Evolutionary conservation across 2,113 vertebrate species (phyloP).

Genomic region (Thryonomys swinderianus): DNA sequence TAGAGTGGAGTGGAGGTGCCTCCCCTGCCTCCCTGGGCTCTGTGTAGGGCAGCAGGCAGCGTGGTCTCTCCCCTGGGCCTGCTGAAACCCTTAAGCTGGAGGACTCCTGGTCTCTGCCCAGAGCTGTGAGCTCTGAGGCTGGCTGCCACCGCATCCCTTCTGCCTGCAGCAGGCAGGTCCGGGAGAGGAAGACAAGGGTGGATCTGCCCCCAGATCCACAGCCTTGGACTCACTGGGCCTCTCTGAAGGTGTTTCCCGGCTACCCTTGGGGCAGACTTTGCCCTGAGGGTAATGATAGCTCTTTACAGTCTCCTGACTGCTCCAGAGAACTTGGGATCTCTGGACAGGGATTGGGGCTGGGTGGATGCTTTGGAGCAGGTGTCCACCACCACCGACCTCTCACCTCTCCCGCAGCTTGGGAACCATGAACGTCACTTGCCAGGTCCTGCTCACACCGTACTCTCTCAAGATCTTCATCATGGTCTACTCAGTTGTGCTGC

Average conservation of each 20-base stretch:
- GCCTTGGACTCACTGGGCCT: rapidly evolving
- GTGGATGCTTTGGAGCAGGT: background rate
- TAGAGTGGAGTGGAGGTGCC: rapidly evolving
- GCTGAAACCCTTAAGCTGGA: background rate
- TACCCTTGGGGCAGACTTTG: rapidly evolving
- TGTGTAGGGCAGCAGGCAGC: rapidly evolving
- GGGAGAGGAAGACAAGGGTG: background rate
- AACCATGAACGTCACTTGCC: constrained; percentile 44
- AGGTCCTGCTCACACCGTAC: rapidly evolving
- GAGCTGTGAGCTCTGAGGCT: background rate
- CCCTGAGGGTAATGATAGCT: background rate
- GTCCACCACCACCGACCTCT: background rate
- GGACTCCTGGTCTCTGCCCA: too few species aligned
- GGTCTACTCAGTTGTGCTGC: background rate
- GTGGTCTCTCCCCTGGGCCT: background rate
- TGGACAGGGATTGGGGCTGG: background rate
- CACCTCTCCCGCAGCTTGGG: background rate
- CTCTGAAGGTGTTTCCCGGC: background rate
- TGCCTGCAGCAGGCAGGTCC: background rate
- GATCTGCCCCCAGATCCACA: background rate
- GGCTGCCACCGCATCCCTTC: too few species aligned
- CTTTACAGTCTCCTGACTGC: rapidly evolving
- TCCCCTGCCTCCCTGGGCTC: background rate
- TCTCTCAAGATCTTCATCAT: rapidly evolving
- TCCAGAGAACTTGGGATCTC: background rate